Evolutionary conservation across 1,140 invertebrate species (phyloP), one percentile per base, ranked within the genome.

Genomic region (Drosophila arizonae): DNA sequence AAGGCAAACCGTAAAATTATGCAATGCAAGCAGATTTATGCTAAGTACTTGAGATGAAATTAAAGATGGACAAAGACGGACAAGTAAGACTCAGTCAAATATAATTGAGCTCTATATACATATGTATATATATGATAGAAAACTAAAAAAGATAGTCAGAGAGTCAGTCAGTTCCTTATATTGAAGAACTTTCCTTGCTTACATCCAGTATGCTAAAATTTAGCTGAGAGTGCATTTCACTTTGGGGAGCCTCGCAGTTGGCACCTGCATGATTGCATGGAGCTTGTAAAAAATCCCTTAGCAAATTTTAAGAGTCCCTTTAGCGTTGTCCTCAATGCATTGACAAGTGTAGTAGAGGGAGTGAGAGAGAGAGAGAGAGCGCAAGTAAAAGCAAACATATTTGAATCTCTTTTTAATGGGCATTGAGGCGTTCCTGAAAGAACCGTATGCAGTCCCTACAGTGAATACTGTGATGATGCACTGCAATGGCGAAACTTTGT

Each of bases 1-100:
- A 1, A 45, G 43, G 1, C 15, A 0, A 54, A 39, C 13, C 8
- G 11, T 9, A 52, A 9, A 43, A 64, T 71, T 64, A 64, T 70
- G 62, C 36, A 30, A 21, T 39, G 10, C 17, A 52, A 66, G 69
- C 63, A 66, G 69, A 72, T 72, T 72, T 67, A 72, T 67, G 56
- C 70, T 39, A 67, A 67, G 55, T 46, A 60, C 36, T 72, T 24
- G 11, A 48, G 46, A n/a, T 64, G 45, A 50, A 64, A 56, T 48
- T 17, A 56, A 51, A 36, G 17, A 21, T 21, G 64, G 33, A 46
- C 33, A 63, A 11, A 55, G 28, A n/a, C n/a, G n/a, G n/a, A n/a
- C n/a, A n/a, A 33, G 51, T 15, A 26, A 13, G 13, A 46, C 13
- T 13, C 21, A 24, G 21, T 24, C 2, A 1, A 24, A 24, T 2